Evolutionary conservation across 2,888 invertebrate species (phyloP), one percentile per base, ranked within the genome.

Genomic region (Luperina testacea): DNA sequence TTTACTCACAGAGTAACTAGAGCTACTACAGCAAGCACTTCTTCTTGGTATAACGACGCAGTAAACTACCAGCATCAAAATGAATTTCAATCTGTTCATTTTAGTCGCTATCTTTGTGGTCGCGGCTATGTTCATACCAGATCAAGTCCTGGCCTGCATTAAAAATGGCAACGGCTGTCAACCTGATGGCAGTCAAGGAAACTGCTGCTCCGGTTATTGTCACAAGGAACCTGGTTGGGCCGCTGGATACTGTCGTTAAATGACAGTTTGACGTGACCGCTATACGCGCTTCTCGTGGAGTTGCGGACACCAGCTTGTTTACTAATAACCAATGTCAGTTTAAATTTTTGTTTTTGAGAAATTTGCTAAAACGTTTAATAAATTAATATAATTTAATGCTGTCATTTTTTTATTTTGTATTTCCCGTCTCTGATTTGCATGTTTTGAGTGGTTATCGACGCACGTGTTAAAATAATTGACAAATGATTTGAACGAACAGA

Each of bases 221-320:
- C 59, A 61, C 61, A 72, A 72, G 61, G 72, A 61, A 45, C 71
- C 71, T 20, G 72, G 72, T 0, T 72, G 59, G 72, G 59, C 8
- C 1, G 72, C 61, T 59, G 61, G 72, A 20, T 72, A 70, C 51
- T 70, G 70, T 24, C 32, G 70, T 24, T 70, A 70, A 53, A 24
- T 70, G 2, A 27, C 48, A 48, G 27, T 11, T 68, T 24, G 27
- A 32, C 6, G 6, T 59, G 57, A 3, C 70, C 32, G 9, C 17
- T 17, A 32, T 9, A 57, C 59, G 2, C 24, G 32, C 24, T 59
- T 15, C n/a, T 61, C 61, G 17, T 17, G 38, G 3, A 61, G 17
- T n/a, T 61, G n/a, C 4, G 38, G n/a, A 17, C 6, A n/a, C 8
- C 6, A n/a, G 6, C 6, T 6, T 6, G 17, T 17, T 17, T 61